Evolutionary conservation across 2,888 invertebrate genomes (phyloP), one percentile per base, ranked within the genome.

Genomic region (Hyposoter dolosus): DNA sequence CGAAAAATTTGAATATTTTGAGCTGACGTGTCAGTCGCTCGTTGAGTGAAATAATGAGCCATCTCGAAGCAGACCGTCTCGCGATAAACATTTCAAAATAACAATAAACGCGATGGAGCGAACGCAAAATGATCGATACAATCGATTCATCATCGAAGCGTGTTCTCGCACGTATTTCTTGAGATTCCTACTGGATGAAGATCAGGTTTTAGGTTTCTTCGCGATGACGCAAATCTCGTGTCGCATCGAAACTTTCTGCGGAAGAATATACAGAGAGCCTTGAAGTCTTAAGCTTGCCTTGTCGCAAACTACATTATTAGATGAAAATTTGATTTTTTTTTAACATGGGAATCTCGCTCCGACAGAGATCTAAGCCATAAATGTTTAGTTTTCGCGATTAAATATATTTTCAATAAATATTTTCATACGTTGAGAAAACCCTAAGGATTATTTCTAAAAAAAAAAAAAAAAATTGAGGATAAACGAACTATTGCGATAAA

Each of bases 41-140:
- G 17, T 47, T 47, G 47, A 69, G 69, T 47, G 47, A 69, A 69
- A 69, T 69, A 69, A 69, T 28, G 69, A 69, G 69, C 23, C 69
- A 69, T 47, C 69, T 45, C 23, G n/a, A 28, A 28, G 28, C 28
- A 1, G 28, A 28, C 28, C 47, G 23, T 15, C 32, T 5, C 28
- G 45, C 28, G 45, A 43, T 43, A 19, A 40, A 68, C 15, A 45
- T 40, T 66, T 40, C 9, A 40, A 66, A 47, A 47, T 45, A 69
- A 23, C 23, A 28, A 69, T 5, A 43, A 45, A 69, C 12, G 10
- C 12, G 10, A 47, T 45, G 12, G 45, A 28, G 12, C 17, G 69
- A 69, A 23, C 10, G 68, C n/a, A n/a, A 68, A 40, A 56, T 60
- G 60, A 60, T 60, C 60, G 60, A 60, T 68, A 12, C 45, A 10